Conservation (phyloP, 1,140 invertebrate genomes). For the Ylistrum balloti region DNA sequence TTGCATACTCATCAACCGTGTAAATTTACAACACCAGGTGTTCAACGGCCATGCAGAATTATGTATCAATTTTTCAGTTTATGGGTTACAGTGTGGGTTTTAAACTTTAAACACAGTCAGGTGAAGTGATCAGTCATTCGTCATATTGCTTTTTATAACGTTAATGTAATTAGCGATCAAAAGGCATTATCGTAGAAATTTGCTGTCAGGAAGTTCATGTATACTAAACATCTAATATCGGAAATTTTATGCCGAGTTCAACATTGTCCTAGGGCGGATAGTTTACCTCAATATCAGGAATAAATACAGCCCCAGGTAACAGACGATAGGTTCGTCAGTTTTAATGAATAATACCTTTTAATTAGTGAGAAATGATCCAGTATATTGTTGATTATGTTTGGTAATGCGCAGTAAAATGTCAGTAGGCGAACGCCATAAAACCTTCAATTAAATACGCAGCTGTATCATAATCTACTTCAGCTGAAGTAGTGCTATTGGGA, state of each 20-base stretch:
- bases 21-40: too few species aligned
- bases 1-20: too few species aligned
- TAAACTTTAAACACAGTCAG: too few species aligned
- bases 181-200: too few species aligned
- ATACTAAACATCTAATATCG: background rate
- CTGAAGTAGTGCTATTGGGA: background rate
- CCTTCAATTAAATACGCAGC: background rate
- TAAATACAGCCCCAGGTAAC: background rate
- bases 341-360: background rate
- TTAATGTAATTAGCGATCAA: too few species aligned
- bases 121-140: too few species aligned
- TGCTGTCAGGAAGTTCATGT: too few species aligned
- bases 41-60: too few species aligned
- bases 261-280: background rate
- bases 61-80: too few species aligned
- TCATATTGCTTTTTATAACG: too few species aligned
- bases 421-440: background rate
- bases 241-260: too few species aligned
- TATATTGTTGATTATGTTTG: background rate
- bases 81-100: too few species aligned
- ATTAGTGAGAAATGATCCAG: background rate
- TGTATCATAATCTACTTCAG: background rate
- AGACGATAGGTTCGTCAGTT: background rate
- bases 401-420: background rate
- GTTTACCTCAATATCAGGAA: background rate